Conservation (phyloP, 1,140 invertebrate species). For the Latrodectus geometricus region DNA sequence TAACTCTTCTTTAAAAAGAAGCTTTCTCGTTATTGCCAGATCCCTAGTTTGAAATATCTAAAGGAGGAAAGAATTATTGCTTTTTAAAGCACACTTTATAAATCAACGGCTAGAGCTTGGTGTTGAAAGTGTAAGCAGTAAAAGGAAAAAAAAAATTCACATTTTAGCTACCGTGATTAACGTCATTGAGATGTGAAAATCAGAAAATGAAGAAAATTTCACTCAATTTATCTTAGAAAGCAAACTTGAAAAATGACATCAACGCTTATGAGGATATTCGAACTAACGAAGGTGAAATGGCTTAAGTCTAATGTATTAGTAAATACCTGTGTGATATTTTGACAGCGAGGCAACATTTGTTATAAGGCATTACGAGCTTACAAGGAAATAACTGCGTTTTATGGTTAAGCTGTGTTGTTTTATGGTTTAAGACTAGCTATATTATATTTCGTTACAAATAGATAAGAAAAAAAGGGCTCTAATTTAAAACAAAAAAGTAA, state of each 20-base stretch:
- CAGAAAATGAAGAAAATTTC: conserved; percentile 40
- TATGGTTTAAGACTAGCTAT: no score
- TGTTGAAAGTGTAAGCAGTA: not conserved
- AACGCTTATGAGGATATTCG: conserved; percentile 11
- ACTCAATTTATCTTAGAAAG: conserved; percentile 49
- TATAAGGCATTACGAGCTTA: no score
- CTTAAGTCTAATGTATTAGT: no score
- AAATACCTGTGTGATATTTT: no score
- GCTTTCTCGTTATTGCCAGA: not conserved
- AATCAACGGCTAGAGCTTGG: conserved; percentile 21
- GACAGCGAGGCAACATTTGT: no score
- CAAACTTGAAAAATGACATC: conserved; percentile 54
- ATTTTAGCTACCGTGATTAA: conserved; percentile 31
- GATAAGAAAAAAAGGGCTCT: no score
- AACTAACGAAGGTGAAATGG: not conserved
- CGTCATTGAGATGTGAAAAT: conserved; percentile 51
- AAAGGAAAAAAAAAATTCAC: conserved; percentile 21
- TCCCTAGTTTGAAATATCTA: conserved; percentile 5
- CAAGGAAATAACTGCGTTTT: no score
- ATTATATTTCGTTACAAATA: no score
- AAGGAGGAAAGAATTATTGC: conserved; percentile 38
- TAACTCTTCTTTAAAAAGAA: not conserved
- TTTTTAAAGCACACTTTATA: conserved; percentile 54
- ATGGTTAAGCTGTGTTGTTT: no score
- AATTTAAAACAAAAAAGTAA: no score